A percentile compares a stretch with the other conserved stretches of the same genome.
Evolutionary conservation across 2,888 invertebrate species (phyloP).

Genomic region (Portevinia maculata): DNA sequence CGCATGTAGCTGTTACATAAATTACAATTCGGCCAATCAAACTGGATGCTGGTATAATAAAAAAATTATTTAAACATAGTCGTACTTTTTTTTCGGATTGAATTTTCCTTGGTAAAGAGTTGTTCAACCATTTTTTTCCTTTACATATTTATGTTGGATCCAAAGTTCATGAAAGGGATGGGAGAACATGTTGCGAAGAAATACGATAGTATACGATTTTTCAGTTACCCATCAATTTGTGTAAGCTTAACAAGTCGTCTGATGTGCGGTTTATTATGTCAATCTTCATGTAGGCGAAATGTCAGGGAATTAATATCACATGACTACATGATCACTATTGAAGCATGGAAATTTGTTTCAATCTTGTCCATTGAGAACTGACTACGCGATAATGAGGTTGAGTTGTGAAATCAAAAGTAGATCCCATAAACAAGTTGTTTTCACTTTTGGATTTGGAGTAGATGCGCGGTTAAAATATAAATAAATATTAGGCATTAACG

Average conservation of each 20-base stretch:
- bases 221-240: constrained; percentile 26
- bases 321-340: not conserved
- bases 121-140: not conserved
- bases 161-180: constrained; percentile 17
- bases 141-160: not conserved
- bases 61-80: constrained; percentile 16
- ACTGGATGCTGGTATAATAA: constrained; percentile 28
- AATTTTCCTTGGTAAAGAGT: not conserved
- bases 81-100: not conserved
- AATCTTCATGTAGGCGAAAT: not conserved
- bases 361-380: too few relatives aligned
- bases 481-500: too few relatives aligned
- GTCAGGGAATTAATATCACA: not conserved
- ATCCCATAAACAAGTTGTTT: too few relatives aligned
- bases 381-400: too few relatives aligned
- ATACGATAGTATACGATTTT: constrained; percentile 3
- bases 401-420: too few relatives aligned
- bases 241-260: constrained; percentile 17
- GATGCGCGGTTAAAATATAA: too few relatives aligned
- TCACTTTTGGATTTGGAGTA: too few relatives aligned
- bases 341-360: too few relatives aligned
- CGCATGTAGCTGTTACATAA: constrained; percentile 46
- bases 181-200: not conserved
- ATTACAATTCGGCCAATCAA: constrained; percentile 47
- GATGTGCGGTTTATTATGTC: constrained; percentile 28